These are phyloP conservation scores for Unio delphinus DNA, from an alignment of 2,888 invertebrate species.

Conservation along the genomic window DNA sequence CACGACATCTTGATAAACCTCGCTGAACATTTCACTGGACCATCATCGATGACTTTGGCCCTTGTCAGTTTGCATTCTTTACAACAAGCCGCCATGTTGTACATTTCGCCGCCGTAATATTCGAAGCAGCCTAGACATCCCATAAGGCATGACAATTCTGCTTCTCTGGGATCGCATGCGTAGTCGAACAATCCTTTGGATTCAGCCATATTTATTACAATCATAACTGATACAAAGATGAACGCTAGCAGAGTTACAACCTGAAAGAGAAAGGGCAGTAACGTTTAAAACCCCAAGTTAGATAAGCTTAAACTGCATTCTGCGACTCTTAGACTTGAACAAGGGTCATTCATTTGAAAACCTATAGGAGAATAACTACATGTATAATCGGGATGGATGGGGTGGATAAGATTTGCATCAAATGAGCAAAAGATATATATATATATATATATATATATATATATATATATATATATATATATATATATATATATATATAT, in stretches of 20 bases:
- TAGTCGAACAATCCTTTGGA: constrained; percentile 24
- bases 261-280: constrained; percentile 9
- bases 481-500: no score
- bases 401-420: no score
- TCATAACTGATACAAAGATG: constrained; percentile 1
- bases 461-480: no score
- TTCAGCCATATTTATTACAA: constrained; percentile 12
- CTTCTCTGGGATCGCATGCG: constrained; percentile 45
- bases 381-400: no score
- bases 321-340: no score
- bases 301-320: no score
- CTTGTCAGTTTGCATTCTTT: constrained; percentile 40
- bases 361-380: no score
- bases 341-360: no score
- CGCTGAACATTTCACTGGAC: constrained; percentile 43
- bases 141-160: constrained; percentile 38
- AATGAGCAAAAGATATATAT: no score
- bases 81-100: constrained; percentile 53
- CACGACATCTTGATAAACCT: constrained; percentile 42
- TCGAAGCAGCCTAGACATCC: constrained; percentile 50
- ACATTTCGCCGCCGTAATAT: constrained; percentile 44
- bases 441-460: no score
- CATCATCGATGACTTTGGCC: constrained; percentile 42
- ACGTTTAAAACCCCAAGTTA: no score
- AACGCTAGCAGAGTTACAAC: not conserved